Conservation (phyloP, 2,888 invertebrate genomes). For the Norana najaformis region DNA sequence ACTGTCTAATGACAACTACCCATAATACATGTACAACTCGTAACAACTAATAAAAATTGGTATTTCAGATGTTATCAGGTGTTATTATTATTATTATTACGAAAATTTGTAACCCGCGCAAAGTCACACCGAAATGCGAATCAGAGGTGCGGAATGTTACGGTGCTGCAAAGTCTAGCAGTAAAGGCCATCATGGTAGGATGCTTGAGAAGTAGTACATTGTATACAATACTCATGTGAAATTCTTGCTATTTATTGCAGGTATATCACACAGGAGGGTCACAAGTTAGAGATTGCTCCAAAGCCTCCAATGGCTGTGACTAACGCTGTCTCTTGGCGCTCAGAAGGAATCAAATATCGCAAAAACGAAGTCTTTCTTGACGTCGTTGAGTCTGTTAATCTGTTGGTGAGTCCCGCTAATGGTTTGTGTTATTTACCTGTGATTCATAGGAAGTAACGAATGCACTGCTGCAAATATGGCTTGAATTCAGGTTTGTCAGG, state of each 20-base stretch:
- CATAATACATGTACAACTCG: background rate
- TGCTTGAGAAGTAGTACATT: background rate
- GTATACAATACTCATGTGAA: background rate
- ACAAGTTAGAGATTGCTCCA: constrained; percentile 87
- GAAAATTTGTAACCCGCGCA: no score
- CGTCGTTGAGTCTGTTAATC: constrained; percentile 96
- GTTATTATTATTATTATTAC: no score
- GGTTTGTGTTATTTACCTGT: no score
- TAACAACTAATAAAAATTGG: background rate
- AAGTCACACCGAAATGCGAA: no score
- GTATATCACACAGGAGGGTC: constrained; percentile 96
- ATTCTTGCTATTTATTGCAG: constrained; percentile 54
- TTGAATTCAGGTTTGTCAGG: background rate
- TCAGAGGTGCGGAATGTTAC: no score
- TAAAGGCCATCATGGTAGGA: background rate
- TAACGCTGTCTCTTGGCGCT: constrained; percentile 97
- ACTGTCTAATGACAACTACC: background rate
- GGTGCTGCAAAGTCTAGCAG: background rate
- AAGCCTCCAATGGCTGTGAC: constrained; percentile 97
- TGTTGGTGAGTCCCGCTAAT: constrained; percentile 68
- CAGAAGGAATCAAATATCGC: constrained; percentile 95
- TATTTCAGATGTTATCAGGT: background rate
- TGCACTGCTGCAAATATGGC: background rate
- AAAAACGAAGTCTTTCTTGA: constrained; percentile 99
- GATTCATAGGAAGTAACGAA: no score